These are phyloP conservation scores for Antheraea mylitta DNA, from an alignment of 1,140 invertebrate genomes.

Conservation along the genomic window DNA sequence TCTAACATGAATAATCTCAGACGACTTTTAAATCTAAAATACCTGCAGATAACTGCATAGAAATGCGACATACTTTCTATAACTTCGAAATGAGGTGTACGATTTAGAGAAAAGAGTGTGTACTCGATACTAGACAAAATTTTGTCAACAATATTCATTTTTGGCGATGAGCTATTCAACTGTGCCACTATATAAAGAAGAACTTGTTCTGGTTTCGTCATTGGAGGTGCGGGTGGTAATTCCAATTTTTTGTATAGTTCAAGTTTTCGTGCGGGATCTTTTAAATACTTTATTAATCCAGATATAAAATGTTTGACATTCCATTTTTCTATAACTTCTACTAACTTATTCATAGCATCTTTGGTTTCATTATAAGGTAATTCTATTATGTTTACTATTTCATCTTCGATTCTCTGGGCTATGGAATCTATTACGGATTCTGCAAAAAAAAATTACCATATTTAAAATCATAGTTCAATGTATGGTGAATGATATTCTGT, in stretches of 20 bases:
- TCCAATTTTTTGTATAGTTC: conserved; percentile 52
- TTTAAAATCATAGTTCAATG: too few species aligned
- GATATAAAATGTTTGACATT: conserved; percentile 44
- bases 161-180: conserved; percentile 26
- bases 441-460: conserved; percentile 37
- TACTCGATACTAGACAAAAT: conserved; percentile 62
- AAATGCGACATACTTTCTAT: conserved; percentile 65
- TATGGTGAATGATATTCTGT: too few species aligned
- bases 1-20: conserved; percentile 66
- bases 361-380: conserved; percentile 34
- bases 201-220: conserved; percentile 65
- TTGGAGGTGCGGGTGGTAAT: conserved; percentile 43
- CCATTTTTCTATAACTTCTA: conserved; percentile 37
- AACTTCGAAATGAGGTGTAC: conserved; percentile 50
- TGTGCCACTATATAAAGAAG: conserved; percentile 54
- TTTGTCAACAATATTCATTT: conserved; percentile 28
- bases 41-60: conserved; percentile 65
- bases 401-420: conserved; percentile 43
- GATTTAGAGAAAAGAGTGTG: conserved; percentile 58
- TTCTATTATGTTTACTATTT: conserved; percentile 39
- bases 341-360: conserved; percentile 42
- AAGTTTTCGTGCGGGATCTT: conserved; percentile 47
- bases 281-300: conserved; percentile 55
- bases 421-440: conserved; percentile 39
- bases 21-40: conserved; percentile 51